Evolutionary conservation across 2,888 invertebrate species (phyloP), one percentile per base, ranked within the genome.

Genomic region (Asteroscopus sphinx): DNA sequence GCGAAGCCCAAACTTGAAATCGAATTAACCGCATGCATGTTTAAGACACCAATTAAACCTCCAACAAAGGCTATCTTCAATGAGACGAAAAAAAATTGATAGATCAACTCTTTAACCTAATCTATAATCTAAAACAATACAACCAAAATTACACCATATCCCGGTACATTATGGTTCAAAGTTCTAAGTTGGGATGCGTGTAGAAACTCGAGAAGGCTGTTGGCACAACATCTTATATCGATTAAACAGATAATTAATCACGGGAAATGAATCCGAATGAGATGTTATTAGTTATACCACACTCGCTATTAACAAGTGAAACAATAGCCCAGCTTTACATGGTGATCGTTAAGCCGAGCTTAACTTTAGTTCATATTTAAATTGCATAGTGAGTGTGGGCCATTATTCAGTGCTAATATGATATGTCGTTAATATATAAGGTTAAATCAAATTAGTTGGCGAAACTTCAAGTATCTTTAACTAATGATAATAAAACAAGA

Each of bases 161-260:
- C 0, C 0, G 1, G 0, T 0, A 0, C 0, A 0, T 21, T 74
- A 86, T 65, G 73, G 73, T 67, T 61, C 17, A 83, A 59, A 13
- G 36, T 37, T 32, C 32, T 3, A 21, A 1, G 0, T 3, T 12
- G 2, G 0, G 15, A 15, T 26, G n/a, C 16, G 3, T 32, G 16
- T 69, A 77, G 87, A 84, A 88, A 91, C 82, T 74, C 71, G 86
- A 90, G 89, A 89, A 90, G 92, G 89, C 88, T 93, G 93, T 94
- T 94, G 93, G 93, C 92, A 93, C 92, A 93, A 92, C 93, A 93
- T 93, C 93, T 93, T 90, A 92, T 93, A 92, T 93, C 93, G 94
- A 94, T 94, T 94, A 94, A 94, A 93, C 93, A 93, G 91, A 93
- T 94, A 94, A 94, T 94, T 94, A 93, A 94, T 94, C 94, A 93